phyloP scores from a whole-genome alignment of 2,797 vertebrate genomes.

The Pachyuromys duprasi region DNA sequence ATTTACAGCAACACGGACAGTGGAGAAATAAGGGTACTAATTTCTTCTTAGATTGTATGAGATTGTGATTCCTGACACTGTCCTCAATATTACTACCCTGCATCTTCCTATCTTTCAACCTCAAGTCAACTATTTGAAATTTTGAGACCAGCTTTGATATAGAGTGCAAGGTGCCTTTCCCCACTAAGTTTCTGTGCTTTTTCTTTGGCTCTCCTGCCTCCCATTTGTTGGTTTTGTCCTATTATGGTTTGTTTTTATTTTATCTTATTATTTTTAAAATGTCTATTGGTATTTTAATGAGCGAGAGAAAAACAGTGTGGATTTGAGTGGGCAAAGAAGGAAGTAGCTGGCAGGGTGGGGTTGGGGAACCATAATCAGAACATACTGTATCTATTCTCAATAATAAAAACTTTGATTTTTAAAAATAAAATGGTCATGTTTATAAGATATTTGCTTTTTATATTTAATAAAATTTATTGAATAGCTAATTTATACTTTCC shows the following conservation, averaged over 20 bases:
- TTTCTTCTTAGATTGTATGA: not conserved
- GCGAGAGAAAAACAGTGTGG: too few species aligned
- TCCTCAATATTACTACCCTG: not conserved
- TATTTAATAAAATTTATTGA: not conserved
- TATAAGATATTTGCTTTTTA: not conserved
- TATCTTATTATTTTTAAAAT: not conserved
- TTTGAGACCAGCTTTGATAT: conserved; percentile 18
- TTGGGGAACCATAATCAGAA: not conserved
- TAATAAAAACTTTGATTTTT: not conserved
- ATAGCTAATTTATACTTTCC: not conserved
- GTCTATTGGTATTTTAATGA: not conserved
- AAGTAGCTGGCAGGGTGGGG: not conserved
- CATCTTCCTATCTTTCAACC: not conserved
- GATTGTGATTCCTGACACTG: conserved; percentile 2
- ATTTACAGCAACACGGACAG: conserved; percentile 6
- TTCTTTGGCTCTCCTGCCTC: not conserved
- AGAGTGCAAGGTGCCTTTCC: not conserved
- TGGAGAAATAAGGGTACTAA: not conserved
- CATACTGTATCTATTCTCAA: not conserved
- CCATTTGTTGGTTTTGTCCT: not conserved
- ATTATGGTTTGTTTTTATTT: not conserved
- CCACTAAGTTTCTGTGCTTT: not conserved
- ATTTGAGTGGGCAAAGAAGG: not conserved
- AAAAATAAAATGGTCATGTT: conserved; percentile 38
- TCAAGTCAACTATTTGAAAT: conserved; percentile 17